Conservation (phyloP, 2,113 vertebrate species). For the Danio rerio region DNA sequence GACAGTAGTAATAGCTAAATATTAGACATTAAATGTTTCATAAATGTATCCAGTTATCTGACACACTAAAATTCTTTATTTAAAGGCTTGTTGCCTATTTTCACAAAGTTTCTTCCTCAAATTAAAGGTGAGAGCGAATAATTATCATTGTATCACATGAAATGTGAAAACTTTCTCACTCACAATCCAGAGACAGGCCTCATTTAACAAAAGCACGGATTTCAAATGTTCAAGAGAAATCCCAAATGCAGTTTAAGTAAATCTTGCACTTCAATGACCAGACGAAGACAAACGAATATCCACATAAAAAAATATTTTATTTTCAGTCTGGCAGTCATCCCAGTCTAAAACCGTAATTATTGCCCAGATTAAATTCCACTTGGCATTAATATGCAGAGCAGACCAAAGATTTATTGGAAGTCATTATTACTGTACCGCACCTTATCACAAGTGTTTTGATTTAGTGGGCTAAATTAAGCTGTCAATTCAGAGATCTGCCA, state of each 20-base stretch:
- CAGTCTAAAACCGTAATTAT: constrained; percentile 53
- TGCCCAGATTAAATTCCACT: constrained; percentile 47
- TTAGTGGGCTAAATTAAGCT: constrained; percentile 40
- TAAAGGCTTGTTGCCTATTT: neutral
- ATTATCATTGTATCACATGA: neutral
- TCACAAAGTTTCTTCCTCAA: neutral
- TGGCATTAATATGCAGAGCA: constrained; percentile 53
- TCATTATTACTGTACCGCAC: constrained; percentile 43
- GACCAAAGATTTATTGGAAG: constrained; percentile 55
- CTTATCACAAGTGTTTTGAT: constrained; percentile 52
- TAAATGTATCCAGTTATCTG: too few relatives aligned
- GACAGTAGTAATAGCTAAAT: neutral
- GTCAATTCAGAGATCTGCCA: constrained; percentile 48
- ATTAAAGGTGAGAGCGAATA: neutral
- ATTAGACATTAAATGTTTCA: neutral
- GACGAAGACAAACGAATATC: constrained; percentile 26
- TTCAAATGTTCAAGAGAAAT: neutral
- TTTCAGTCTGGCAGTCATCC: constrained; percentile 58
- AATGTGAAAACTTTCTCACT: neutral
- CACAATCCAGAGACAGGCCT: neutral
- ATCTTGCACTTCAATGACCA: neutral
- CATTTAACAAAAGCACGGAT: neutral
- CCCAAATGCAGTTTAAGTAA: neutral
- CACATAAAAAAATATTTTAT: constrained; percentile 36
- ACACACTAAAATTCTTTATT: neutral